Evolutionary conservation across 2,113 vertebrate species (phyloP).

Genomic region (Cricetomys ansorgei): DNA sequence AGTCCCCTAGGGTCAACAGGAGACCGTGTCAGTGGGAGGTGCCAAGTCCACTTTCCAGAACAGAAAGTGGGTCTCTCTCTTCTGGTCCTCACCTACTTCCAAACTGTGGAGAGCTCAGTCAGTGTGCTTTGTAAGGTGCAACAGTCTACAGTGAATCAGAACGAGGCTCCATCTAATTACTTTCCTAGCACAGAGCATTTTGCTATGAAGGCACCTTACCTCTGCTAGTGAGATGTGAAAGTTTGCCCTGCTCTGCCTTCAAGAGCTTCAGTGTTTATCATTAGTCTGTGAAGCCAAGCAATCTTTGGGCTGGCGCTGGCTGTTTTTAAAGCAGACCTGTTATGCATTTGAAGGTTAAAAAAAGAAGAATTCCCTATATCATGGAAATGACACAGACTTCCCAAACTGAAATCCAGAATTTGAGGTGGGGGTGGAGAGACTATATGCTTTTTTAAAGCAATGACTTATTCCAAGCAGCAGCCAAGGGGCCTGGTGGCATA

Average conservation of each 20-base stretch:
- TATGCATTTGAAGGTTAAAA: slow-evolving; percentile 71
- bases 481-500: background rate
- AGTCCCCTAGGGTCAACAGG: fast-evolving
- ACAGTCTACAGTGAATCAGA: background rate
- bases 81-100: background rate
- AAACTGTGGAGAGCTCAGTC: background rate
- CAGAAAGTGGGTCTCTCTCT: fast-evolving
- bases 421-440: fast-evolving
- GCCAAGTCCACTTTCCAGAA: fast-evolving
- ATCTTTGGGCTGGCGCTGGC: slow-evolving; percentile 76
- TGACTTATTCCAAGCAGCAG: slow-evolving; percentile 4
- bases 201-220: slow-evolving; percentile 51
- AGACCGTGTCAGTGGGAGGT: fast-evolving
- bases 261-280: slow-evolving; percentile 76
- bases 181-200: slow-evolving; percentile 25
- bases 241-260: slow-evolving; percentile 65
- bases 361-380: slow-evolving; percentile 34
- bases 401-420: slow-evolving; percentile 41
- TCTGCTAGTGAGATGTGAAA: slow-evolving; percentile 62
- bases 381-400: slow-evolving; percentile 22
- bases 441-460: background rate
- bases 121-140: background rate
- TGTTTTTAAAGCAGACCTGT: slow-evolving; percentile 75
- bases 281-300: slow-evolving; percentile 79
- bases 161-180: slow-evolving; percentile 63